Conservation (phyloP, 2,797 vertebrate species). For the Thalassophryne amazonica region DNA sequence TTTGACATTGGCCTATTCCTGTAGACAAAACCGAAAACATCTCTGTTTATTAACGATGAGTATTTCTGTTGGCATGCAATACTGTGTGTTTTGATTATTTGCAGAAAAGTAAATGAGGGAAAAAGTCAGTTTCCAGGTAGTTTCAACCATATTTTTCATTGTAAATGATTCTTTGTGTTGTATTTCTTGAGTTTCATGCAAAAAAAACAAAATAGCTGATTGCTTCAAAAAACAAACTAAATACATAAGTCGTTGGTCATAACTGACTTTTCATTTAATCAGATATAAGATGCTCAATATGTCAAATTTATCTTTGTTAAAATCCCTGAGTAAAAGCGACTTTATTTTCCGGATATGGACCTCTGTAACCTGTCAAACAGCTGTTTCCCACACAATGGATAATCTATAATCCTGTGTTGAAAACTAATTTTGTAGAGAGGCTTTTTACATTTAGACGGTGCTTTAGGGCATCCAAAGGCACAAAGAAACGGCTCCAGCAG, state of each 20-base stretch:
- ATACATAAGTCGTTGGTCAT: background rate
- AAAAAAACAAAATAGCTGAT: background rate
- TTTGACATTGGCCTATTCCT: conserved; percentile 26
- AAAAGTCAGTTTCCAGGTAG: background rate
- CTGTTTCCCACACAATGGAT: too few relatives aligned
- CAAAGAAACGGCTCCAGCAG: too few relatives aligned
- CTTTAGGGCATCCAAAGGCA: too few relatives aligned
- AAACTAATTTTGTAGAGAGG: too few relatives aligned
- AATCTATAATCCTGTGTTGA: too few relatives aligned
- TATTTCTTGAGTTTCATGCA: too few relatives aligned
- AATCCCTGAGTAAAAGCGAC: too few relatives aligned
- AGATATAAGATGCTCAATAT: background rate
- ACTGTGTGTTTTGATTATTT: background rate
- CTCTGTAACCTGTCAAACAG: too few relatives aligned
- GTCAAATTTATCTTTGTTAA: background rate
- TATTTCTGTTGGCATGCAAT: conserved; percentile 6
- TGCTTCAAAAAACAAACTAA: background rate
- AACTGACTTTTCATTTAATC: background rate
- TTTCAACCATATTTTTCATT: background rate
- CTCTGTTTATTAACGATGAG: conserved; percentile 13
- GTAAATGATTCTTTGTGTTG: conserved; percentile 15
- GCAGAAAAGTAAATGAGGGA: background rate
- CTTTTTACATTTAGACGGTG: too few relatives aligned
- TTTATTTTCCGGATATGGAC: too few relatives aligned
- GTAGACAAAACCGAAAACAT: conserved; percentile 25